Conservation (phyloP, 1,140 invertebrate species). For the Homarus americanus region DNA sequence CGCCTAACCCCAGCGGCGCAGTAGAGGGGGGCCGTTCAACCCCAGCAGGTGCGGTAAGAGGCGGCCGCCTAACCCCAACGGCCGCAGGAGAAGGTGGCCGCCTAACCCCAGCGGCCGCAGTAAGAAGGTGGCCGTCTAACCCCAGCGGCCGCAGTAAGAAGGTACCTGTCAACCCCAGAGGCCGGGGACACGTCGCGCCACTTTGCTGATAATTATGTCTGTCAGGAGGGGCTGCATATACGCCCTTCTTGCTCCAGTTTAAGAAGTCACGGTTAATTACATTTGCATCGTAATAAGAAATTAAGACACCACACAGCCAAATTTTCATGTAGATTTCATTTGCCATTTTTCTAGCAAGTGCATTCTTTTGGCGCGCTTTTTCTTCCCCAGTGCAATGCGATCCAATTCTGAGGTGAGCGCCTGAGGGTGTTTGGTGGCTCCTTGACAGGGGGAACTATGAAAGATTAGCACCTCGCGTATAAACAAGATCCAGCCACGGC, state of each 20-base stretch:
- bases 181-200: constrained; percentile 56
- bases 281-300: constrained; percentile 74
- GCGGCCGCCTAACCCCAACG: neutral
- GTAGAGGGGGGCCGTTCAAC: neutral
- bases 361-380: constrained; percentile 59
- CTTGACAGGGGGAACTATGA: neutral
- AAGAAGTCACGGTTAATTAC: constrained; percentile 74
- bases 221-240: constrained; percentile 67
- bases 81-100: constrained; percentile 3
- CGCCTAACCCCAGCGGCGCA: constrained; percentile 2
- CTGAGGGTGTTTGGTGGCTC: constrained; percentile 26
- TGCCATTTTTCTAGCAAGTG: constrained; percentile 63
- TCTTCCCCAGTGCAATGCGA: constrained; percentile 50
- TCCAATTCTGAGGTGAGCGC: constrained; percentile 55
- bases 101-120: constrained; percentile 25
- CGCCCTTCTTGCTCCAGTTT: constrained; percentile 71
- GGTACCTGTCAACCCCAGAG: constrained; percentile 37
- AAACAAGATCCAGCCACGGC: constrained; percentile 44
- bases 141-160: constrained; percentile 24
- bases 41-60: neutral
- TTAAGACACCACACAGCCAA: constrained; percentile 72
- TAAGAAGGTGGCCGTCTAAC: constrained; percentile 19
- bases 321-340: constrained; percentile 74
- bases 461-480: neutral
- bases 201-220: constrained; percentile 73